Evolutionary conservation across 2,888 invertebrate genomes (phyloP).

Genomic region (Balanococcus diminutus): DNA sequence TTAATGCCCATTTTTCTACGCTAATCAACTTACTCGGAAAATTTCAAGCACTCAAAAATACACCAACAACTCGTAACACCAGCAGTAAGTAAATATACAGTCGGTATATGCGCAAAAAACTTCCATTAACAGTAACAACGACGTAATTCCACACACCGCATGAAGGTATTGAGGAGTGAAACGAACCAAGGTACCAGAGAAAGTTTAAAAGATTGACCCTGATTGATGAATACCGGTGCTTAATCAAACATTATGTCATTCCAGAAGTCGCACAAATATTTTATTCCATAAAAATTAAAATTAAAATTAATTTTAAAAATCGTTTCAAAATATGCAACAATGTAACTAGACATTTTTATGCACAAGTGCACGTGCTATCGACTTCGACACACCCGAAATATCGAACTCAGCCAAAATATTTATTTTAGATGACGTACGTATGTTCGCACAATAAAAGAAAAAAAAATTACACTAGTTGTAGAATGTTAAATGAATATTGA

Average conservation of each 20-base stretch:
- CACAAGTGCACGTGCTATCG: slow-evolving; percentile 35
- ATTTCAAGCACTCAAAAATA: not conserved
- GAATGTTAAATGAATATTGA: slow-evolving; percentile 6
- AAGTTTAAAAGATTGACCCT: slow-evolving; percentile 54
- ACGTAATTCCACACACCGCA: slow-evolving; percentile 17
- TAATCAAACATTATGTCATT: slow-evolving; percentile 41
- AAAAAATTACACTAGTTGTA: not conserved
- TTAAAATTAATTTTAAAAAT: not conserved
- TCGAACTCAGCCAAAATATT: slow-evolving; percentile 3
- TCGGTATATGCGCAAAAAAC: not conserved
- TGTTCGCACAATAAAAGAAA: slow-evolving; percentile 10
- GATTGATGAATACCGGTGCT: slow-evolving; percentile 14
- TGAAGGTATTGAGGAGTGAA: not conserved
- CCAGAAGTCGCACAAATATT: not conserved
- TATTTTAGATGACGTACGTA: not conserved
- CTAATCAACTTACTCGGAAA: not conserved
- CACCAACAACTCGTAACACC: not conserved
- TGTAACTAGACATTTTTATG: not conserved
- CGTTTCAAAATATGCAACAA: not conserved
- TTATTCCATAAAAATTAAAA: not conserved
- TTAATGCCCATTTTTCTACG: not conserved
- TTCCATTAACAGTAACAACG: slow-evolving; percentile 15
- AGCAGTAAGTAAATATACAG: not conserved
- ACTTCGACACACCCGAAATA: slow-evolving; percentile 15
- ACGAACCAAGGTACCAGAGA: slow-evolving; percentile 44